These are phyloP conservation scores for Labroides dimidiatus DNA, from an alignment of 2,797 vertebrate species.

Conservation along the genomic window DNA sequence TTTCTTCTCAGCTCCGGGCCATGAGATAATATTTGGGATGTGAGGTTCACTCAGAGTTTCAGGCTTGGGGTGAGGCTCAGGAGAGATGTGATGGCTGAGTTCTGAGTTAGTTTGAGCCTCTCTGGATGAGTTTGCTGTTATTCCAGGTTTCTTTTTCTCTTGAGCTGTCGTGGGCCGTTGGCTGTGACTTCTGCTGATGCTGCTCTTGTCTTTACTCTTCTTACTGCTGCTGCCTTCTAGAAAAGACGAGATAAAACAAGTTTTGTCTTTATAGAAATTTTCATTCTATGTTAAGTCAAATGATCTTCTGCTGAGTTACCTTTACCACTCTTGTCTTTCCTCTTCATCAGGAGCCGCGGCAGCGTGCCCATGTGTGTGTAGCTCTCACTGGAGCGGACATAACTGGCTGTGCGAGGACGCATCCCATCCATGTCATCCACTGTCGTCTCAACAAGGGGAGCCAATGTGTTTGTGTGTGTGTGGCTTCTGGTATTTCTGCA, in stretches of 20 bases:
- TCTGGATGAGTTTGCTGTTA: constrained; percentile 14
- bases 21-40: neutral
- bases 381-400: constrained; percentile 89
- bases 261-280: neutral
- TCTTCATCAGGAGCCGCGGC: constrained; percentile 84
- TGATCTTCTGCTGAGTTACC: constrained; percentile 31
- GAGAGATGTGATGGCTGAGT: neutral
- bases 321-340: constrained; percentile 66
- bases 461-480: no score
- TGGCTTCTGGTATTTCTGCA: no score
- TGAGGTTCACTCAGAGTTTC: neutral
- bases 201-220: constrained; percentile 63
- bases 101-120: neutral
- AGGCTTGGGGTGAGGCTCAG: neutral
- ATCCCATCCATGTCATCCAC: constrained; percentile 86
- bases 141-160: neutral
- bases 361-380: constrained; percentile 94
- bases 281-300: neutral
- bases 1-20: neutral
- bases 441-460: constrained; percentile 63
- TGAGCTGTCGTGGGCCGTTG: no score
- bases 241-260: neutral
- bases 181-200: constrained; percentile 10
- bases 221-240: constrained; percentile 49
- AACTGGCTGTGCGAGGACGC: constrained; percentile 84